Evolutionary conservation across 1,140 invertebrate genomes (phyloP).

Genomic region (Listronotus oregonensis): DNA sequence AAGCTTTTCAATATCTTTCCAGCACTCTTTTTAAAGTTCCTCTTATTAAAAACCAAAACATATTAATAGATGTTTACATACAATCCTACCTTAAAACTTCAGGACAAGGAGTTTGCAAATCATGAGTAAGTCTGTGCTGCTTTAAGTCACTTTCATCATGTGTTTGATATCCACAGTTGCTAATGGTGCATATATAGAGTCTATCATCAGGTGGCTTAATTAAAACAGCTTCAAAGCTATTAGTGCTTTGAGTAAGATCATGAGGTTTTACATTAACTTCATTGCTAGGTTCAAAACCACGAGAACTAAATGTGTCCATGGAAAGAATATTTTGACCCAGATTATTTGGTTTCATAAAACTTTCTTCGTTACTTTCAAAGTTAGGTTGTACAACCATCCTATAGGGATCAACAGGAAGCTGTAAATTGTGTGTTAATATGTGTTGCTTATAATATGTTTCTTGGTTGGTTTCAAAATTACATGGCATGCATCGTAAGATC

Average conservation of each 20-base stretch:
- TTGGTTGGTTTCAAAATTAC: conserved; percentile 24
- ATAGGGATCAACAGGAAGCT: conserved; percentile 5
- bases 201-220: conserved; percentile 3
- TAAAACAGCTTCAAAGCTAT: conserved; percentile 9
- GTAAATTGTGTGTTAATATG: conserved; percentile 12
- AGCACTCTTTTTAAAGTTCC: too few species aligned
- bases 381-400: background rate
- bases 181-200: conserved; percentile 9
- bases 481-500: conserved; percentile 11
- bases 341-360: conserved; percentile 9
- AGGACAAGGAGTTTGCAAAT: conserved; percentile 11
- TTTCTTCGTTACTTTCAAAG: conserved; percentile 1
- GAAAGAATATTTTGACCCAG: background rate
- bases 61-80: background rate
- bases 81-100: conserved; percentile 17
- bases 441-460: conserved; percentile 24
- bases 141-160: conserved; percentile 7
- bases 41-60: too few species aligned
- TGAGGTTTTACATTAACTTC: conserved; percentile 3
- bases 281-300: background rate
- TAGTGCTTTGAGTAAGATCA: conserved; percentile 11
- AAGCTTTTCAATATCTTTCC: too few species aligned
- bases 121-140: conserved; percentile 20
- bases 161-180: conserved; percentile 16
- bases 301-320: background rate